Conservation (phyloP, 2,888 invertebrate genomes). For the Sinelater perroti region DNA sequence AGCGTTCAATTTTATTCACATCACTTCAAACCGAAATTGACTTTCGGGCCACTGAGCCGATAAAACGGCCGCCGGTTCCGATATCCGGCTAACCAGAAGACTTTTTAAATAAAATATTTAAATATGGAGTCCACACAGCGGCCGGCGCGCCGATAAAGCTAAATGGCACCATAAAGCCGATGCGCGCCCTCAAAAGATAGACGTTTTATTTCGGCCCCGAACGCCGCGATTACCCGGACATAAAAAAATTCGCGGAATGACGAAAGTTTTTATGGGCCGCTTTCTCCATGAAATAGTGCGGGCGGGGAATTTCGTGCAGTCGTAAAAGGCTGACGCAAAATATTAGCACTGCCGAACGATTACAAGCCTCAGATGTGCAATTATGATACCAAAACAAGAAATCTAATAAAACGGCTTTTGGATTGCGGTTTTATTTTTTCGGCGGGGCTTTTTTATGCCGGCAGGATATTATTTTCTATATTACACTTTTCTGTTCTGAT, state of each 20-base stretch:
- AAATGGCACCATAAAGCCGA: conserved; percentile 25
- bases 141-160: conserved; percentile 29
- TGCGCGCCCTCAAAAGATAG: conserved; percentile 25
- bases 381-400: too few relatives aligned
- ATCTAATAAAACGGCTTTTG: too few relatives aligned
- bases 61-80: conserved; percentile 51
- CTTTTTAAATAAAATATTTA: conserved; percentile 39
- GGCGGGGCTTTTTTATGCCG: too few relatives aligned
- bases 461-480: too few relatives aligned
- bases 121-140: conserved; percentile 32
- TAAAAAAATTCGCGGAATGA: neutral
- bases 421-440: too few relatives aligned
- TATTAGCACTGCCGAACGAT: too few relatives aligned
- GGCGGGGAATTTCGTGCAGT: too few relatives aligned
- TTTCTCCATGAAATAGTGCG: neutral
- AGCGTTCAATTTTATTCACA: conserved; percentile 59
- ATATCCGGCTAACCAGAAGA: conserved; percentile 40
- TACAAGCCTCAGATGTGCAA: too few relatives aligned
- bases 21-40: conserved; percentile 60
- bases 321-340: too few relatives aligned
- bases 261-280: neutral
- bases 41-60: conserved; percentile 59
- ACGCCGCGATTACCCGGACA: neutral
- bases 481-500: too few relatives aligned
- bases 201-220: conserved; percentile 20